A percentile compares a stretch with the other conserved stretches of the same genome.
These are phyloP conservation scores for Lineus longissimus DNA, from an alignment of 1,140 invertebrate genomes.

Conservation along the genomic window DNA sequence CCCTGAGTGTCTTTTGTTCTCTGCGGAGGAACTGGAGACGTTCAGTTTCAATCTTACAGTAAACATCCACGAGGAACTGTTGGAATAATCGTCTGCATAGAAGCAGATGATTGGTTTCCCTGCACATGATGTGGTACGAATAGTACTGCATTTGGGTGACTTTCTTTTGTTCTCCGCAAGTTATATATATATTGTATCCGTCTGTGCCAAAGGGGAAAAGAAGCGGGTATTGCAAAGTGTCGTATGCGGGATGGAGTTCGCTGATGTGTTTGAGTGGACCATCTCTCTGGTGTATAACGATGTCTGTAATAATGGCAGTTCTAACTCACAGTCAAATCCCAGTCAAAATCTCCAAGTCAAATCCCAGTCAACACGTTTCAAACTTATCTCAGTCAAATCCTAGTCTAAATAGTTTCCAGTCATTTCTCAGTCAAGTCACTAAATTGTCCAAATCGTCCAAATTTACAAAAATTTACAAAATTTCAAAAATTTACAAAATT, in stretches of 20 bases:
- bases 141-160: constrained; percentile 15
- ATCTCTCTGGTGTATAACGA: neutral
- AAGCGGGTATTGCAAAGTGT: neutral
- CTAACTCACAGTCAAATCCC: too few species aligned
- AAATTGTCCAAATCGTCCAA: too few species aligned
- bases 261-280: neutral
- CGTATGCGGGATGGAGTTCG: neutral
- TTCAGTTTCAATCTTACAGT: constrained; percentile 45
- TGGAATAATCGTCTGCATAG: constrained; percentile 40
- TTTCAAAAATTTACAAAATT: too few species aligned
- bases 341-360: too few species aligned
- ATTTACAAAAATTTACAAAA: too few species aligned
- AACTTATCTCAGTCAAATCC: too few species aligned
- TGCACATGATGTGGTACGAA: constrained; percentile 15
- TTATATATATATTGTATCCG: neutral
- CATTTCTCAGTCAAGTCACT: too few species aligned
- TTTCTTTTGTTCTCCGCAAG: neutral
- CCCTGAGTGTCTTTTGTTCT: constrained; percentile 30
- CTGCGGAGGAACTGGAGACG: constrained; percentile 32
- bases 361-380: too few species aligned
- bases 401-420: too few species aligned
- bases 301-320: too few species aligned
- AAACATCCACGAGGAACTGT: constrained; percentile 53
- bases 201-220: neutral
- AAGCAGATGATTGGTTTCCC: constrained; percentile 38